Percentiles rank a stretch among this genome's conserved stretches.
Evolutionary conservation across 2,888 invertebrate genomes (phyloP).

Genomic region (Epirrhoe tristata): DNA sequence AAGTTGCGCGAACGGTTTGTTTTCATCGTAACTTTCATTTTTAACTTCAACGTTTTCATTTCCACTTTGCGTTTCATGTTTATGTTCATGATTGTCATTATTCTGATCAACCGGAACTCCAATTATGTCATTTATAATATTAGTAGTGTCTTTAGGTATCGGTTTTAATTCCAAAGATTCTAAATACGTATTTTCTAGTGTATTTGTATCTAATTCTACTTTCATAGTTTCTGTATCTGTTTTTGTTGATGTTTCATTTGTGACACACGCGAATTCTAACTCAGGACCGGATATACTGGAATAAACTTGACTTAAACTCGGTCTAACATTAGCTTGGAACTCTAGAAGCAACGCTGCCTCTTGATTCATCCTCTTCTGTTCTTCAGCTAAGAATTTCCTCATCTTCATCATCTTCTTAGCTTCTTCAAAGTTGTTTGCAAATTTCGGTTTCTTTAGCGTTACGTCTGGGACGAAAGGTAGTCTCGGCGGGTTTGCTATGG

Average conservation of each 20-base stretch:
- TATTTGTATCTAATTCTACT: conserved; percentile 9
- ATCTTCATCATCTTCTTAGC: conserved; percentile 88
- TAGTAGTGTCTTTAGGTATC: conserved; percentile 24
- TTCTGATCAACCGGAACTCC: conserved; percentile 24
- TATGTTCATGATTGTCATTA: neutral
- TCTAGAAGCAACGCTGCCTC: conserved; percentile 78
- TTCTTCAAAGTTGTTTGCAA: conserved; percentile 88
- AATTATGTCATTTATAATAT: conserved; percentile 37
- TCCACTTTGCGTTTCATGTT: neutral
- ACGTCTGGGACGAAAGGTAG: conserved; percentile 78
- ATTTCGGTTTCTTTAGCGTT: conserved; percentile 87
- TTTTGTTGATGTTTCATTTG: conserved; percentile 47
- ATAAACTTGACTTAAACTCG: conserved; percentile 78
- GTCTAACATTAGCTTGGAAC: conserved; percentile 80
- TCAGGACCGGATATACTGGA: conserved; percentile 81
- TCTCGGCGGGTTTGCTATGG: conserved; percentile 68
- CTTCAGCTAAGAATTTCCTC: conserved; percentile 87
- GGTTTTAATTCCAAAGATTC: conserved; percentile 35
- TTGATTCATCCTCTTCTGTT: conserved; percentile 84
- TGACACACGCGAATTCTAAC: conserved; percentile 77
- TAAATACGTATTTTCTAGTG: neutral
- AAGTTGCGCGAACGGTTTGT: conserved; percentile 53
- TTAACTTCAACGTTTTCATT: conserved; percentile 9
- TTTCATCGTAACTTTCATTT: conserved; percentile 49
- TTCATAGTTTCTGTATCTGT: conserved; percentile 12